Percentiles rank a stretch among this genome's conserved stretches.
phyloP scores from a whole-genome alignment of 2,113 vertebrate species.

The Vimba vimba region DNA sequence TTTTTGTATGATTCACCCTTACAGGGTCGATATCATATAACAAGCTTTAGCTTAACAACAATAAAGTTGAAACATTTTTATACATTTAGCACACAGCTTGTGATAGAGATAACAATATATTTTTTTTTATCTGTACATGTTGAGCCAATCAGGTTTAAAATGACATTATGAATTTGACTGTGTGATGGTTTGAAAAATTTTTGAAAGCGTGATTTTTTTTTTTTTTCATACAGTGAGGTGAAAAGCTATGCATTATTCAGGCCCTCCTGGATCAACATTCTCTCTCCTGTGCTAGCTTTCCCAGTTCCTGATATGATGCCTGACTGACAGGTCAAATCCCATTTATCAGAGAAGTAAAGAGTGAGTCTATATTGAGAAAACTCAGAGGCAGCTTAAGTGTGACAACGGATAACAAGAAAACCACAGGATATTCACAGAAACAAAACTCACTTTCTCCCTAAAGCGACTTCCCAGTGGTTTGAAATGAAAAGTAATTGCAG shows the following conservation, averaged over 20 bases:
- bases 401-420: slow-evolving; percentile 25
- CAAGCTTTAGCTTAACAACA: not conserved
- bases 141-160: not conserved
- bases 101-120: not conserved
- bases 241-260: slow-evolving; percentile 50
- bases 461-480: slow-evolving; percentile 9
- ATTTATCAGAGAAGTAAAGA: slow-evolving; percentile 23
- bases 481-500: slow-evolving; percentile 1
- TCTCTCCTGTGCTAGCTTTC: slow-evolving; percentile 7
- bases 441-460: slow-evolving; percentile 22
- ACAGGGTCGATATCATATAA: not conserved
- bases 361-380: not conserved
- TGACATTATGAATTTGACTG: not conserved
- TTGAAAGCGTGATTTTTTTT: not conserved
- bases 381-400: slow-evolving; percentile 5
- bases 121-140: not conserved
- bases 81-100: not conserved
- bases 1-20: not conserved
- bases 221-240: not conserved
- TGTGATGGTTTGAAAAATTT: not conserved
- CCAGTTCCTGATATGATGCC: not conserved
- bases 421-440: slow-evolving; percentile 11
- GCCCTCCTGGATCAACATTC: slow-evolving; percentile 10
- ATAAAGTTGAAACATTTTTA: not conserved
- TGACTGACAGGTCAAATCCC: slow-evolving; percentile 41